Percentiles rank a stretch among this genome's conserved stretches.
These are phyloP conservation scores for Sparidentex hasta DNA, from an alignment of 2,797 vertebrate genomes.

Conservation along the genomic window DNA sequence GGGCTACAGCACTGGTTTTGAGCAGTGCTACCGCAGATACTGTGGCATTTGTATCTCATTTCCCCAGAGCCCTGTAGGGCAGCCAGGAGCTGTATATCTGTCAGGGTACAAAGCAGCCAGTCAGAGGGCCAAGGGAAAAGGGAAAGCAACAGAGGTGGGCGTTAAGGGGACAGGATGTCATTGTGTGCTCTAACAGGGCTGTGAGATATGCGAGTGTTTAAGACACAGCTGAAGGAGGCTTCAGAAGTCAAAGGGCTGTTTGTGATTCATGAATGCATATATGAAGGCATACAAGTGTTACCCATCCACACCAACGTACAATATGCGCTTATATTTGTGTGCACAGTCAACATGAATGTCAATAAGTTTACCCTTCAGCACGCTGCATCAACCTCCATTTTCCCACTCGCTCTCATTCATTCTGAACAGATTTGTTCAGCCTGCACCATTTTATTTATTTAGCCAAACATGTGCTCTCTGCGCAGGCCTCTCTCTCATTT, in stretches of 20 bases:
- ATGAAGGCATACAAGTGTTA: conserved; percentile 15
- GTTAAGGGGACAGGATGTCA: conserved; percentile 69
- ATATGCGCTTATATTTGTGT: conserved; percentile 3
- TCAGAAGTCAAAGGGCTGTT: conserved; percentile 60
- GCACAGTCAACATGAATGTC: conserved; percentile 17
- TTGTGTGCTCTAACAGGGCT: conserved; percentile 69
- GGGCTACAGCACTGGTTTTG: conserved; percentile 67
- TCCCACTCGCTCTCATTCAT: conserved; percentile 5
- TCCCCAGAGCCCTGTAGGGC: conserved; percentile 74
- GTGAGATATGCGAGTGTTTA: conserved; percentile 68
- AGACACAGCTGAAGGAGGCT: conserved; percentile 58
- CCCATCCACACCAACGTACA: conserved; percentile 23
- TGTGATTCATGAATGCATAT: conserved; percentile 51
- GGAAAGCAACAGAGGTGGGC: conserved; percentile 73
- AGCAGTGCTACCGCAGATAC: conserved; percentile 69
- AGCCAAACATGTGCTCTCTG: conserved; percentile 26
- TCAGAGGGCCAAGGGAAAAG: conserved; percentile 67
- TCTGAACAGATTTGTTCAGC: conserved; percentile 45
- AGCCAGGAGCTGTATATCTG: conserved; percentile 82
- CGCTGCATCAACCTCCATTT: conserved; percentile 37
- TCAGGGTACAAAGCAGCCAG: conserved; percentile 76
- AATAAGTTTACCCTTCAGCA: conserved; percentile 36
- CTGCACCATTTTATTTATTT: conserved; percentile 53
- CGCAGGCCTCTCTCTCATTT: conserved; percentile 17
- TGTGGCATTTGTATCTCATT: conserved; percentile 81